These are phyloP conservation scores for Platynereis dumerilii DNA, from an alignment of 2,888 invertebrate species.

Conservation along the genomic window DNA sequence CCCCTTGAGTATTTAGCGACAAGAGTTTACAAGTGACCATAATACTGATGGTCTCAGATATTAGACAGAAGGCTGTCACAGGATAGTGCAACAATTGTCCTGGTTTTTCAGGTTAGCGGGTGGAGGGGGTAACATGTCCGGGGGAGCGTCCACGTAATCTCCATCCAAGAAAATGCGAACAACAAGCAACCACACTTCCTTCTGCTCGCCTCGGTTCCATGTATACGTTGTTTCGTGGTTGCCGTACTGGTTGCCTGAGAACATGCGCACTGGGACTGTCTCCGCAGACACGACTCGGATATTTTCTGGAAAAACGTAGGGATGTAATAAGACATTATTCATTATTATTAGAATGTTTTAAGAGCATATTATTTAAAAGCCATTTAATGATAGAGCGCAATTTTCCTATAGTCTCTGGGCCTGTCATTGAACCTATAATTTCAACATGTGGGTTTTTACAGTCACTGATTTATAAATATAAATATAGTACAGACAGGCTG, in stretches of 20 bases:
- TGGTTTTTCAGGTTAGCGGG: conserved; percentile 5
- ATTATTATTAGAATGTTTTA: no score
- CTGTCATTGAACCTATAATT: no score
- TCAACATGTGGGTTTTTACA: no score
- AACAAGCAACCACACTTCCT: conserved; percentile 41
- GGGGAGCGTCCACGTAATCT: conserved; percentile 31
- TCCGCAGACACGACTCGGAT: conserved; percentile 36
- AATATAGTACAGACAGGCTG: no score
- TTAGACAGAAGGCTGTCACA: neutral
- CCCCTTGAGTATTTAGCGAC: no score
- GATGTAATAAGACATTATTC: no score
- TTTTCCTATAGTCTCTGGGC: no score
- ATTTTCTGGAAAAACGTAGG: conserved; percentile 24
- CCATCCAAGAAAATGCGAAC: conserved; percentile 38
- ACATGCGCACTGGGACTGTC: conserved; percentile 42
- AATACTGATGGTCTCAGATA: no score
- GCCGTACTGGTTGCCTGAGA: conserved; percentile 41
- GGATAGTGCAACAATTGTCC: conserved; percentile 19
- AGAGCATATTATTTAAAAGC: no score
- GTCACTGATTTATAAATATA: no score
- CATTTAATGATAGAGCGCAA: no score
- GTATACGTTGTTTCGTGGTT: conserved; percentile 43
- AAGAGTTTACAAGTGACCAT: no score
- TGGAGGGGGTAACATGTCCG: conserved; percentile 34
- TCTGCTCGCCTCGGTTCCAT: conserved; percentile 43